These are phyloP conservation scores for Lepeophtheirus nordmannii DNA, from an alignment of 2,888 invertebrate genomes.

Conservation along the genomic window DNA sequence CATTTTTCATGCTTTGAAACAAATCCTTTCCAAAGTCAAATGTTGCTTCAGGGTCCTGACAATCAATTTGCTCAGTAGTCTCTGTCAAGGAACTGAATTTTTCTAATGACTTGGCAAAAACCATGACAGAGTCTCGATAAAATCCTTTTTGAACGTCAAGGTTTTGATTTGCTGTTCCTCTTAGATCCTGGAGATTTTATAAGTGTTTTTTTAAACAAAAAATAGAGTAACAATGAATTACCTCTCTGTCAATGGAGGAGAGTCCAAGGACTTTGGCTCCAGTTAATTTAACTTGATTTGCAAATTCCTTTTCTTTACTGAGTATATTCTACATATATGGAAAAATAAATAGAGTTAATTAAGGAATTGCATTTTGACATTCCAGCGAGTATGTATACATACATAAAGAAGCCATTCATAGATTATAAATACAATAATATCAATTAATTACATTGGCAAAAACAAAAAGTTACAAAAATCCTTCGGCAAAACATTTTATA, in stretches of 20 bases:
- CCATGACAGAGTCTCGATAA: not conserved
- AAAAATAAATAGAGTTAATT: not conserved
- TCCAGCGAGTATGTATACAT: too few species aligned
- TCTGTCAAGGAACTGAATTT: not conserved
- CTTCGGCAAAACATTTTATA: too few species aligned
- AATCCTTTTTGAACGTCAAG: not conserved
- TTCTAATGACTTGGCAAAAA: not conserved
- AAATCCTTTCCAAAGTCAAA: not conserved
- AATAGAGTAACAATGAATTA: too few species aligned
- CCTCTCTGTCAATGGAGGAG: not conserved
- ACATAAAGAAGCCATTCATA: too few species aligned
- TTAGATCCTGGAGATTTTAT: not conserved
- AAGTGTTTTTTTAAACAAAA: not conserved
- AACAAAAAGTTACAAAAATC: too few species aligned
- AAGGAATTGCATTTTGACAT: not conserved
- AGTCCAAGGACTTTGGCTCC: not conserved
- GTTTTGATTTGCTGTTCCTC: not conserved
- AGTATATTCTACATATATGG: not conserved
- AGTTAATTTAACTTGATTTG: not conserved
- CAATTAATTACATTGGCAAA: too few species aligned
- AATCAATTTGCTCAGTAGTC: not conserved
- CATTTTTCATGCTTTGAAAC: too few species aligned
- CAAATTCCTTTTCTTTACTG: not conserved
- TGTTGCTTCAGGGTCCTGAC: constrained; percentile 2
- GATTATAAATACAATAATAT: too few species aligned